Evolutionary conservation across 2,113 vertebrate genomes (phyloP).

Genomic region (Spea multiplicata): DNA sequence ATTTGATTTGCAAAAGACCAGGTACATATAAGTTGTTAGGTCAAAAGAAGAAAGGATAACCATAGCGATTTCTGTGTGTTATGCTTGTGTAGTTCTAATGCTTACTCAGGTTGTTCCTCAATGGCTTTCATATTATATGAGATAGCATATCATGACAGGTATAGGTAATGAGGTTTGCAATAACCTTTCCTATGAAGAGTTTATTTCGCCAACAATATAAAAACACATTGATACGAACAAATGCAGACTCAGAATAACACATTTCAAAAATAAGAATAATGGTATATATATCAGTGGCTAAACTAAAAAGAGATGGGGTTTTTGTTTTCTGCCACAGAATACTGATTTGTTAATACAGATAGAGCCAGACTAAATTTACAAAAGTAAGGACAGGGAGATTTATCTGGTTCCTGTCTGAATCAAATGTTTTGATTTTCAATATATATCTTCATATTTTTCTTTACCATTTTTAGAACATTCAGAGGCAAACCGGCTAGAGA

Average conservation of each 20-base stretch:
- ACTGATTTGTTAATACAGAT: not conserved
- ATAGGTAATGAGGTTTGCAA: too few relatives aligned
- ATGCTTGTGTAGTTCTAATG: too few relatives aligned
- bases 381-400: not conserved
- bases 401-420: not conserved
- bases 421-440: constrained; percentile 7
- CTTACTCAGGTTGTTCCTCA: too few relatives aligned
- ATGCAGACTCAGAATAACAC: not conserved
- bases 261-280: not conserved
- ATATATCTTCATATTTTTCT: not conserved
- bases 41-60: too few relatives aligned
- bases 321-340: not conserved
- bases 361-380: not conserved
- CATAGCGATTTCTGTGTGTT: too few relatives aligned
- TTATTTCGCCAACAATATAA: not conserved
- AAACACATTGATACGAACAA: not conserved
- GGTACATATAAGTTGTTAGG: too few relatives aligned
- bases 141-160: too few relatives aligned
- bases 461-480: constrained; percentile 20
- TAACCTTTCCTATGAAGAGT: too few relatives aligned
- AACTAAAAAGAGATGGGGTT: not conserved
- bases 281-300: not conserved
- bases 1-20: too few relatives aligned
- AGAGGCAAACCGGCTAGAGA: not conserved
- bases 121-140: too few relatives aligned